These are phyloP conservation scores for Cataglyphis hispanica DNA, from an alignment of 1,140 invertebrate species.

Conservation along the genomic window DNA sequence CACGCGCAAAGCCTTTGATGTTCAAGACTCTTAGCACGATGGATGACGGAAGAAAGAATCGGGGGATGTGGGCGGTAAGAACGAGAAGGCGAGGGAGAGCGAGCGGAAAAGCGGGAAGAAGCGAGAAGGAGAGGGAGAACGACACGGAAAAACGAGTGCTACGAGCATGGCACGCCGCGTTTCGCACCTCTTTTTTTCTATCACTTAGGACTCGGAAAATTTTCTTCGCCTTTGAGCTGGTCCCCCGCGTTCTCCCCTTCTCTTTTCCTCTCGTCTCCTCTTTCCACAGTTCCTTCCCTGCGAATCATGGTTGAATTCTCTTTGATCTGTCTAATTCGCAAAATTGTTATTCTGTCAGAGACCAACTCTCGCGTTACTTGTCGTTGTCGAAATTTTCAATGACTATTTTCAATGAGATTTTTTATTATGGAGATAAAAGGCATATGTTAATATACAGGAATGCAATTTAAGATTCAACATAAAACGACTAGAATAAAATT, in stretches of 20 bases:
- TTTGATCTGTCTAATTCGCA: constrained; percentile 82
- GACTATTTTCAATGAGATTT: not conserved
- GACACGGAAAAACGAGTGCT: not conserved
- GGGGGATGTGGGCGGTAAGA: constrained; percentile 10
- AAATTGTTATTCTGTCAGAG: constrained; percentile 83
- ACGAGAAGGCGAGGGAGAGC: constrained; percentile 8
- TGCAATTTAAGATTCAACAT: not conserved
- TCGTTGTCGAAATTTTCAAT: constrained; percentile 46
- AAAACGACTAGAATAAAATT: not conserved
- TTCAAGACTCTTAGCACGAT: constrained; percentile 79
- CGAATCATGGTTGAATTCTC: constrained; percentile 71
- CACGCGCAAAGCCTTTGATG: constrained; percentile 78
- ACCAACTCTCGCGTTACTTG: constrained; percentile 61
- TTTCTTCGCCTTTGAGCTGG: constrained; percentile 73
- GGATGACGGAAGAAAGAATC: constrained; percentile 55
- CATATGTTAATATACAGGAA: not conserved
- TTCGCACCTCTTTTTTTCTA: constrained; percentile 65
- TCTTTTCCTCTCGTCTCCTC: constrained; percentile 13
- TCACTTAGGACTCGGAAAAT: constrained; percentile 74
- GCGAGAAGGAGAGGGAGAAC: not conserved
- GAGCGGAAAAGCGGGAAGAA: not conserved
- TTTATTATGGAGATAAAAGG: not conserved
- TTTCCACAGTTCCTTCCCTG: constrained; percentile 36
- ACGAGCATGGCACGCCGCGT: constrained; percentile 27
- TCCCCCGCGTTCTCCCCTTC: constrained; percentile 9